Evolutionary conservation across 1,140 invertebrate genomes (phyloP).

Genomic region (Nomia melanderi): DNA sequence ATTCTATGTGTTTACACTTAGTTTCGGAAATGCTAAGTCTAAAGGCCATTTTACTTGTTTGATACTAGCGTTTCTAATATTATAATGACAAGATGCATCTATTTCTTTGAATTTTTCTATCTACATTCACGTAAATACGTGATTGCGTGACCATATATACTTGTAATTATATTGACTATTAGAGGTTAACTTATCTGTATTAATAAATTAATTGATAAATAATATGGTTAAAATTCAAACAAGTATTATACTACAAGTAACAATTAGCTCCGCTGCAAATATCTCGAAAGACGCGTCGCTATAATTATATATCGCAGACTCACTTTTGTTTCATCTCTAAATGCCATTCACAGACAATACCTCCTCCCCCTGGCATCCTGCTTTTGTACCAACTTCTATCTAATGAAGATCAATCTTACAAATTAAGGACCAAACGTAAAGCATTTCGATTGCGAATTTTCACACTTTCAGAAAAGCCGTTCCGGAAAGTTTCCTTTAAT

Average conservation of each 20-base stretch:
- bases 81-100: constrained; percentile 65
- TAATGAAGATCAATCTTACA: constrained; percentile 35
- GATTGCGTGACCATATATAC: constrained; percentile 28
- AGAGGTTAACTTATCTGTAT: constrained; percentile 71
- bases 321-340: constrained; percentile 33
- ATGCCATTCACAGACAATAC: constrained; percentile 34
- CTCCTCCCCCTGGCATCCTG: constrained; percentile 61
- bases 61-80: constrained; percentile 65
- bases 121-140: constrained; percentile 11
- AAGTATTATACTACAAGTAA: constrained; percentile 53
- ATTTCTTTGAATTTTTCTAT: constrained; percentile 58
- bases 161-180: constrained; percentile 74
- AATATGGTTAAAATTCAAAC: constrained; percentile 67
- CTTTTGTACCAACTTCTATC: constrained; percentile 68
- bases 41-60: constrained; percentile 69
- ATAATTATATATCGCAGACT: constrained; percentile 38
- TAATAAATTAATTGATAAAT: constrained; percentile 80
- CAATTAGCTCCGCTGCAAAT: constrained; percentile 55
- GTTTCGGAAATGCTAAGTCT: constrained; percentile 66
- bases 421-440: constrained; percentile 47
- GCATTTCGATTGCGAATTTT: constrained; percentile 45
- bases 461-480: constrained; percentile 26
- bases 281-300: constrained; percentile 24
- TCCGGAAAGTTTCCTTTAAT: constrained; percentile 28
- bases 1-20: constrained; percentile 50